Percentiles rank a stretch among this genome's conserved stretches.
These are phyloP conservation scores for Lutjanus campechanus DNA, from an alignment of 2,797 vertebrate genomes.

Conservation along the genomic window DNA sequence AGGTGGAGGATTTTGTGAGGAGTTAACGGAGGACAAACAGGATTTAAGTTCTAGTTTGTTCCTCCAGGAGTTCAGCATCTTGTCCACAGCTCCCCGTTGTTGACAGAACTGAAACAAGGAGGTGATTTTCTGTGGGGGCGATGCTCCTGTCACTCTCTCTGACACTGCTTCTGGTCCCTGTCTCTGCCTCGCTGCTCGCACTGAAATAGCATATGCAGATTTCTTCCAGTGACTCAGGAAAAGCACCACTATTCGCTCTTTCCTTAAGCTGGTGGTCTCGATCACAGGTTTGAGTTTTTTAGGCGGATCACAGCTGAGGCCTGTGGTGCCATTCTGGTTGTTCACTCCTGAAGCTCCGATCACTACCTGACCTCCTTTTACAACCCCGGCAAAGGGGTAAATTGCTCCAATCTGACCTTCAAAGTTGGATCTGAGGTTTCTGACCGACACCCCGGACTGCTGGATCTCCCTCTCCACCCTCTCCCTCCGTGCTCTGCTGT, in stretches of 20 bases:
- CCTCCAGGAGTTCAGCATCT: constrained; percentile 89
- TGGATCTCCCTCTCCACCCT: constrained; percentile 89
- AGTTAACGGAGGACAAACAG: constrained; percentile 25
- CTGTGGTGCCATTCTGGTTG: constrained; percentile 69
- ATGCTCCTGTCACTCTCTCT: constrained; percentile 11
- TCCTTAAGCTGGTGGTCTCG: constrained; percentile 88
- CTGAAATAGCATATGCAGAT: constrained; percentile 87
- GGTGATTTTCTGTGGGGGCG: constrained; percentile 46
- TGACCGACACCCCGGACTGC: constrained; percentile 92
- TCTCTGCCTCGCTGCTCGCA: constrained; percentile 79
- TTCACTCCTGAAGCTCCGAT: constrained; percentile 32
- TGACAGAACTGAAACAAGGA: constrained; percentile 86
- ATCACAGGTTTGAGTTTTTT: constrained; percentile 56
- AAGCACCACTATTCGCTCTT: constrained; percentile 93
- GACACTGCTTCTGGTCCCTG: constrained; percentile 44
- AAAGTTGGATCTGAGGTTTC: constrained; percentile 89
- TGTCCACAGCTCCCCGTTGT: constrained; percentile 86
- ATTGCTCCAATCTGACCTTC: constrained; percentile 85
- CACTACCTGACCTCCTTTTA: constrained; percentile 48
- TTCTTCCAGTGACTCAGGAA: constrained; percentile 97
- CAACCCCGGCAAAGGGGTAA: constrained; percentile 81
- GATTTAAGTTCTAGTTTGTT: constrained; percentile 73
- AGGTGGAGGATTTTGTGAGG: constrained; percentile 56
- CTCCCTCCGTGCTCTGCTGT: constrained; percentile 75
- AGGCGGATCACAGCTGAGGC: constrained; percentile 51